Evolutionary conservation across 2,888 invertebrate species (phyloP).

Genomic region (Nomada fucata): DNA sequence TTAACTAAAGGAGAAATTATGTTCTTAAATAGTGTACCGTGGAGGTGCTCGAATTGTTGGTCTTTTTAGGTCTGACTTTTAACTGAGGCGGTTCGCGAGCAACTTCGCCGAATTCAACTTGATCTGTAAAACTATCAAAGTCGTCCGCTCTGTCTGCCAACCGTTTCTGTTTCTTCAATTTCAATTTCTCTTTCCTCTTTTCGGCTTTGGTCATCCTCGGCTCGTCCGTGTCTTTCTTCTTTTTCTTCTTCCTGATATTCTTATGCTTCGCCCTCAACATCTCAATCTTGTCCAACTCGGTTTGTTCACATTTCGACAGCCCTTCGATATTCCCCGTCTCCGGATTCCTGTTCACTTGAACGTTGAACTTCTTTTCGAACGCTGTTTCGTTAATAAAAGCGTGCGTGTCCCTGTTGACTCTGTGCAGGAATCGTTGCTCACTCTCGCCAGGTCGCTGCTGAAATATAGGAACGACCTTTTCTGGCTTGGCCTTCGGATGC

Average conservation of each 20-base stretch:
- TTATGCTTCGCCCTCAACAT: slow-evolving; percentile 82
- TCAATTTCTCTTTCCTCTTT: slow-evolving; percentile 85
- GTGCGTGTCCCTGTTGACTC: slow-evolving; percentile 88
- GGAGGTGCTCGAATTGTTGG: slow-evolving; percentile 81
- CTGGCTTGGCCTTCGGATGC: slow-evolving; percentile 78
- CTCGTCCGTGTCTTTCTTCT: slow-evolving; percentile 58
- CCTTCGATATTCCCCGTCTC: slow-evolving; percentile 85
- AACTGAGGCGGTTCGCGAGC: slow-evolving; percentile 90
- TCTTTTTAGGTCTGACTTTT: slow-evolving; percentile 85
- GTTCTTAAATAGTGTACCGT: slow-evolving; percentile 77
- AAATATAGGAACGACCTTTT: slow-evolving; percentile 86
- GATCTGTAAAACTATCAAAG: slow-evolving; percentile 86
- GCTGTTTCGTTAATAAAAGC: slow-evolving; percentile 87
- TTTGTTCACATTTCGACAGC: slow-evolving; percentile 85
- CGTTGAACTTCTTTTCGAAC: slow-evolving; percentile 87
- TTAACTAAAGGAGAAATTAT: neutral
- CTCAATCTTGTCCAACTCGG: slow-evolving; percentile 85
- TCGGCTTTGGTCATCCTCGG: slow-evolving; percentile 85
- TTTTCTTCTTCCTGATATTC: slow-evolving; percentile 81
- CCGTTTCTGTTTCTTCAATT: slow-evolving; percentile 84
- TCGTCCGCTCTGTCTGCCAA: slow-evolving; percentile 83
- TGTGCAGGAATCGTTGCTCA: slow-evolving; percentile 87
- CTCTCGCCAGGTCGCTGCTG: slow-evolving; percentile 88
- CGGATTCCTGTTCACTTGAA: slow-evolving; percentile 86
- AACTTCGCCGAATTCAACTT: slow-evolving; percentile 90